Base-by-base conservation (phyloP, 2,113 vertebrate species). In the Equus quagga region DNA sequence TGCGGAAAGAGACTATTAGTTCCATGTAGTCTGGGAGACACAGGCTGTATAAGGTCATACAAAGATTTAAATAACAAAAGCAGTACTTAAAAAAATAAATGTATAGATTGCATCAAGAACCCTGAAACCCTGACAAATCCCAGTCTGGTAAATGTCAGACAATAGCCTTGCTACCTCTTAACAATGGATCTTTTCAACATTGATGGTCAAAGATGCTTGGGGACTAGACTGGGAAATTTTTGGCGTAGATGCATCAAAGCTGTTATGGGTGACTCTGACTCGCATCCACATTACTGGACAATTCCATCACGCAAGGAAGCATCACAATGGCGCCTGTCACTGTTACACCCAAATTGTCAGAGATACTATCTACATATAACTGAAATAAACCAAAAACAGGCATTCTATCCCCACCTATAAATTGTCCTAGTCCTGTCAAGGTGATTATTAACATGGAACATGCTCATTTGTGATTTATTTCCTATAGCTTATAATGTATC, bases 281-380 rank as follows among this genome's bases (percentile, higher is more conserved):
- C 91, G 94, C 3, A 6, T 21, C 31, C 69, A 78, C 62, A 76
- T 93, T 70, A 46, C 81, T 44, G 36, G 67, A 94, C 67, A 92
- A 75, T 86, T 85, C 75, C 62, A 88, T 81, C 89, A 96, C 56
- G n/a, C 78, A 92, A 54, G 88, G 60, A 91, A 72, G 7, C 46
- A 51, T 72, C 41, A 49, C 14, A n/a, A 54, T 67, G 46, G 70
- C 3, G 6, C 72, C 46, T 82, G 28, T 79, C 60, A 19, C 31
- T 60, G 9, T 91, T 56, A 94, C 41, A 72, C 54, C 56, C 14
- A 60, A 36, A 73, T 80, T 80, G 46, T 31, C 65, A 18, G 31
- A 93, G 81, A 93, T 76, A 33, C 51, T 82, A 90, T 83, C 69
- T 92, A 41, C 17, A 23, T 21, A 72, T 49, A 81, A 80, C 23